phyloP scores from a whole-genome alignment of 2,113 vertebrate genomes.

The Podilymbus podiceps region DNA sequence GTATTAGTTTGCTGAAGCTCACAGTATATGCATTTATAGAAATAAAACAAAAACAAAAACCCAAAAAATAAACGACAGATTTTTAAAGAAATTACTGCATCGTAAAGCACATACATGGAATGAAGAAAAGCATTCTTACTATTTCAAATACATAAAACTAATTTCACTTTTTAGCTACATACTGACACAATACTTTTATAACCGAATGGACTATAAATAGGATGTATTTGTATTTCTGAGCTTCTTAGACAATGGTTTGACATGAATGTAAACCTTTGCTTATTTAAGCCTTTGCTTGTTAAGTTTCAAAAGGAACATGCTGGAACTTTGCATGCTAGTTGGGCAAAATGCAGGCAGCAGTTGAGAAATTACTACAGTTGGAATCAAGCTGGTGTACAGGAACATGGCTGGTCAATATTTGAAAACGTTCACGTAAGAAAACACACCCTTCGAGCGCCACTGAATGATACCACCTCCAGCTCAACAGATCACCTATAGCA shows the following conservation, averaged over 20 bases:
- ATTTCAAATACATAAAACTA: neutral
- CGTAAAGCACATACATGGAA: neutral
- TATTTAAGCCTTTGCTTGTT: neutral
- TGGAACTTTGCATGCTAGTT: neutral
- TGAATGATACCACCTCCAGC: neutral
- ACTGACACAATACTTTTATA: neutral
- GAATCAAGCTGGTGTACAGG: neutral
- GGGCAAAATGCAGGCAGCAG: neutral
- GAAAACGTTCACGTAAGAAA: neutral
- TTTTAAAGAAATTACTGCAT: neutral
- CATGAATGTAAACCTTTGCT: neutral
- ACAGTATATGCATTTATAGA: neutral
- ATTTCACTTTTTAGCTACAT: neutral
- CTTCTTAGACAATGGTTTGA: neutral
- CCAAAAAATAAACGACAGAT: fast-evolving
- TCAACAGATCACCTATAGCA: neutral
- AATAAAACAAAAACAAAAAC: neutral
- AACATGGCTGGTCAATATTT: neutral
- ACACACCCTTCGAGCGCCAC: fast-evolving
- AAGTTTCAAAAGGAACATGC: neutral
- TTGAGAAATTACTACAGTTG: neutral
- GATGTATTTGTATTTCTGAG: neutral
- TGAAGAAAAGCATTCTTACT: neutral
- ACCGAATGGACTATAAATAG: neutral
- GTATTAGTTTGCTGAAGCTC: neutral